A percentile compares a stretch with the other conserved stretches of the same genome.
Conservation (phyloP, 2,113 vertebrate species). For the Erinaceus europaeus region DNA sequence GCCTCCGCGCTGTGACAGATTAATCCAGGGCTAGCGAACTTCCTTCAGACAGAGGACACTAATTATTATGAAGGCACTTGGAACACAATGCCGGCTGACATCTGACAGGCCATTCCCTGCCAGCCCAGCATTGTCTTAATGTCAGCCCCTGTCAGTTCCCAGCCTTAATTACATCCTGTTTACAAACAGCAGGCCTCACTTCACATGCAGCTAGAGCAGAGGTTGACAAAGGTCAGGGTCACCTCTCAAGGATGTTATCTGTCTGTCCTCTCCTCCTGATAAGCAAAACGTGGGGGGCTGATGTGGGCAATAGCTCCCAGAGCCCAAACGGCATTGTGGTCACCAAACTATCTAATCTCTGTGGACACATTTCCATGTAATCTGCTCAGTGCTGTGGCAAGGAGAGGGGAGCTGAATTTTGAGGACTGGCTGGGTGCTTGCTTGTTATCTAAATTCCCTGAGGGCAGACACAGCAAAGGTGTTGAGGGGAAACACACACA, state of each 20-base stretch:
- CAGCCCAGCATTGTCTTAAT: slow-evolving; percentile 92
- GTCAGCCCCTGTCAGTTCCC: slow-evolving; percentile 91
- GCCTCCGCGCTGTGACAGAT: slow-evolving; percentile 95
- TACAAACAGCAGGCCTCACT: slow-evolving; percentile 94
- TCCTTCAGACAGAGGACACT: slow-evolving; percentile 98
- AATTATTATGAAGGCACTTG: slow-evolving; percentile 95
- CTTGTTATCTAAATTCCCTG: slow-evolving; percentile 53
- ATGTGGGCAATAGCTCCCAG: slow-evolving; percentile 75
- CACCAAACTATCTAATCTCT: slow-evolving; percentile 71
- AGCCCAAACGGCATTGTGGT: background rate
- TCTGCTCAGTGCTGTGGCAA: slow-evolving; percentile 44
- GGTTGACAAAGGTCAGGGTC: slow-evolving; percentile 92
- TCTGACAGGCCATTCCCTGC: slow-evolving; percentile 90
- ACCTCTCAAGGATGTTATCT: slow-evolving; percentile 89
- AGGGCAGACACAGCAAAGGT: slow-evolving; percentile 42
- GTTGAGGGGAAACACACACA: slow-evolving; percentile 66
- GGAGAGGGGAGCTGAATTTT: background rate
- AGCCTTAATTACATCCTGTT: slow-evolving; percentile 99
- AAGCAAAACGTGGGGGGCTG: slow-evolving; percentile 78
- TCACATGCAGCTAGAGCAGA: slow-evolving; percentile 91
- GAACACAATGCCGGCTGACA: slow-evolving; percentile 96
- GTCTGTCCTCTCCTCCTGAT: slow-evolving; percentile 84
- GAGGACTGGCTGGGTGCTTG: slow-evolving; percentile 28
- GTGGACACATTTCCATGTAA: slow-evolving; percentile 70
- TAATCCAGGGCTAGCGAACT: slow-evolving; percentile 96